Base-by-base conservation (phyloP, 2,888 invertebrate genomes). In the Ophioninae sp. region DNA sequence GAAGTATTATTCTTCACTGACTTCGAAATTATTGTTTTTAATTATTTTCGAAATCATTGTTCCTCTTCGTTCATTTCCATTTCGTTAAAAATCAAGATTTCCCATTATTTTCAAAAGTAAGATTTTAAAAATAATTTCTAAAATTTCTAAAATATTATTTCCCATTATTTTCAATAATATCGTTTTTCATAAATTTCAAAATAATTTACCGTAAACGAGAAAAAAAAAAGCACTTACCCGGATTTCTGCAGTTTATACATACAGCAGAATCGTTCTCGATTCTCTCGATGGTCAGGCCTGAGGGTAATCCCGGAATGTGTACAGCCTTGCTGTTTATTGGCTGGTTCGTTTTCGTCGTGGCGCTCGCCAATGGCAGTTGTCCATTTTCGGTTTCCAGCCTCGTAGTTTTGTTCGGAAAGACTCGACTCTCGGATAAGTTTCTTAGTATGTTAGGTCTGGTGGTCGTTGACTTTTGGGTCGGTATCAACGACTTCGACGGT, bases 231-330 rank as follows among this genome's bases (percentile, higher is more conserved):
- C 10, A 84, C 88, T 88, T 85, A 94, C 94, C 94, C 90, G 94
- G 92, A 88, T 93, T 93, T 87, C 93, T 93, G 86, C 94, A 94
- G 70, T 92, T 89, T 41, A 93, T 91, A 86, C 94, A 94, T 41
- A 93, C 88, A 17, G 91, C 88, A 17, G 91, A 89, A 82, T 93
- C 93, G 50, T 92, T 92, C 80, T 93, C 93, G 77, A 94, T 93
- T 82, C 94, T 92, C 88, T 94, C 94, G 79, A 94, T 94, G 20
- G 94, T 94, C n/a, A 94, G 89, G 62, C 94, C 93, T 83, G 94
- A 93, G 0, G 94, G 94, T 77, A 94, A 89, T 86, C 94, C 94
- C 0, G 94, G 94, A 87, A 94, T 94, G 72, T 93, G 89, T 44
- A 93, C 90, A 17, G 91, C 86, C 81, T 91, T 91, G 79, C 81